Conservation (phyloP, 1,140 invertebrate species). For the Oscheius sp. region DNA sequence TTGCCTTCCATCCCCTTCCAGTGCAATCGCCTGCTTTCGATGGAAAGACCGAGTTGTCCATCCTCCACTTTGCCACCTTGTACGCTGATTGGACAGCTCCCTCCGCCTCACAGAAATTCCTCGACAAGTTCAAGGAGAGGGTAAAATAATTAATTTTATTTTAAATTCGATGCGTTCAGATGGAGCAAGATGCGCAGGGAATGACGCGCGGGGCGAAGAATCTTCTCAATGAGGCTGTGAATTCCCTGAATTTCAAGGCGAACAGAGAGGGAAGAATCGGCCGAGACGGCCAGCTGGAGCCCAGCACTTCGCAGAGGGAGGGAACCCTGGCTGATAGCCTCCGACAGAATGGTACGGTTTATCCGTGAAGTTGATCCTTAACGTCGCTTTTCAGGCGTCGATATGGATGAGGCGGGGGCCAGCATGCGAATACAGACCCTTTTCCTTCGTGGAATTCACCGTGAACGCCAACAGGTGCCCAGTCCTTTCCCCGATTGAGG, state of each 20-base stretch:
- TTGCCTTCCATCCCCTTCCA: too few species aligned
- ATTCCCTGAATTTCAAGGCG: conserved; percentile 16
- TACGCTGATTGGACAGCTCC: conserved; percentile 58
- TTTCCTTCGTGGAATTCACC: conserved; percentile 22
- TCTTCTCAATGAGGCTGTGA: conserved; percentile 19
- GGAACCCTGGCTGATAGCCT: conserved; percentile 25
- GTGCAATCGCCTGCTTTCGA: too few species aligned
- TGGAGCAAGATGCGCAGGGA: background rate
- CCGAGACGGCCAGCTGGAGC: background rate
- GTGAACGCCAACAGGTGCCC: background rate
- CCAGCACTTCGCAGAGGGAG: background rate
- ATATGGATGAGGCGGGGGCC: conserved; percentile 23
- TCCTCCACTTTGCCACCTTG: conserved; percentile 51
- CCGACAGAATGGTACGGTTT: conserved; percentile 10
- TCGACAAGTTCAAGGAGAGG: conserved; percentile 38
- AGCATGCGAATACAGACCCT: conserved; percentile 20
- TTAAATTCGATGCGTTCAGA: conserved; percentile 5
- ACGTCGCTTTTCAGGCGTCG: background rate
- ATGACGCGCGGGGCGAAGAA: background rate
- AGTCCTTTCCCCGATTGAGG: too few species aligned
- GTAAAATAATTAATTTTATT: background rate
- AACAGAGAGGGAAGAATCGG: too few species aligned
- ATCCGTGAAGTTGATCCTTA: background rate
- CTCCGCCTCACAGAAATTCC: conserved; percentile 38
- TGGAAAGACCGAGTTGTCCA: conserved; percentile 58